Evolutionary conservation across 2,797 vertebrate species (phyloP), one percentile per base, ranked within the genome.

Genomic region (Geotria australis): DNA sequence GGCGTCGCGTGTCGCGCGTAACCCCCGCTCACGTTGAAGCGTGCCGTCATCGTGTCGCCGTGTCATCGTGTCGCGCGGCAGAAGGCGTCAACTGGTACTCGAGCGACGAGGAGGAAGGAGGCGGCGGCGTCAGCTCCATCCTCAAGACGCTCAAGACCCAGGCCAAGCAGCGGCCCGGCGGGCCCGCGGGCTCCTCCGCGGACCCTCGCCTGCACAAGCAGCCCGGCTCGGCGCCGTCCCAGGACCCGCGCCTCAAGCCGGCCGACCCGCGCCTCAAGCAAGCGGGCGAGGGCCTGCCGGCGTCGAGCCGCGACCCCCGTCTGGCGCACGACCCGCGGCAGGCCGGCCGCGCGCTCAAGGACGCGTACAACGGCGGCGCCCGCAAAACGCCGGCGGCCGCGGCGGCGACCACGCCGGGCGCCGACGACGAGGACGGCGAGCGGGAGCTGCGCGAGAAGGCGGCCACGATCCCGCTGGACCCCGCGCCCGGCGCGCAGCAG

Each of bases 21-120:
- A n/a, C n/a, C n/a, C n/a, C n/a, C n/a, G n/a, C n/a, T n/a, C n/a
- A n/a, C n/a, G n/a, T n/a, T n/a, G n/a, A n/a, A n/a, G n/a, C n/a
- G n/a, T n/a, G n/a, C n/a, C n/a, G n/a, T n/a, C n/a, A n/a, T 38
- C 24, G 24, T 38, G 24, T 24, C 38, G 24, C 38, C 24, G 5
- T 38, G 24, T 24, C 24, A 5, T 38, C 24, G 24, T 38, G 24
- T 38, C 24, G 24, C 61, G 2, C 13, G 91, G 86, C 83, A 9
- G 86, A 95, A 61, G 73, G 84, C 0, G 84, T 82, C 7, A 94
- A 83, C 66, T 94, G 88, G 88, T 95, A 95, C 65, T 95, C 88
- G 3, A 95, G 88, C 10, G 88, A 95, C 1, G 88, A 95, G 46
- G 88, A 95, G 2, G 88, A 95, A 0, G 78, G 85, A 1, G 74